These are phyloP conservation scores for Corvus moneduloides DNA, from an alignment of 2,113 vertebrate species.

Conservation along the genomic window DNA sequence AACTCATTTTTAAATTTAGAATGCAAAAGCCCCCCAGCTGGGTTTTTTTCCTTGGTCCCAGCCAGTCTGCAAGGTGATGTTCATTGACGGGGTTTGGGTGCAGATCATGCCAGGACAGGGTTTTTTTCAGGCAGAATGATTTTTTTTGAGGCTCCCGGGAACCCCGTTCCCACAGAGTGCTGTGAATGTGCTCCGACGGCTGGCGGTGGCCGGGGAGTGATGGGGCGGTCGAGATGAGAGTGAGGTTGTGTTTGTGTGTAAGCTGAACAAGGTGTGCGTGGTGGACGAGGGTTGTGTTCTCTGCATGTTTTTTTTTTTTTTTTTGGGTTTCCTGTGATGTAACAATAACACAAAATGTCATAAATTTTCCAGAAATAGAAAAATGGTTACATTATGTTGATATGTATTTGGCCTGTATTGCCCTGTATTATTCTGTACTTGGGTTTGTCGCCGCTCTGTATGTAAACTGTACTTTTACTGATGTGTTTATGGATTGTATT, in stretches of 20 bases:
- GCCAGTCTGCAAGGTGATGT: background rate
- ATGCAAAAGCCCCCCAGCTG: background rate
- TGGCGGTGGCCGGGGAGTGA: background rate
- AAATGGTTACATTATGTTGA: background rate
- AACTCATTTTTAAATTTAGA: background rate
- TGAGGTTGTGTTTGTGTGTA: background rate
- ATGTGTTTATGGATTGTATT: background rate
- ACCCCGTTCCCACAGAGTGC: accelerated
- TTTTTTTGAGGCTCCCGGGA: background rate
- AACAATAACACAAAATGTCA: background rate
- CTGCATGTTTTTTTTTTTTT: too few species aligned
- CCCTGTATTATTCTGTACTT: background rate
- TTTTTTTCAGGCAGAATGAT: background rate
- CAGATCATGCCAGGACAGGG: background rate
- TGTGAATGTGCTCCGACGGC: background rate
- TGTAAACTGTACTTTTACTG: background rate
- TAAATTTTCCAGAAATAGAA: background rate
- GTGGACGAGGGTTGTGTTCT: background rate
- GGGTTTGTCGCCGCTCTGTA: background rate
- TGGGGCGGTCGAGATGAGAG: background rate
- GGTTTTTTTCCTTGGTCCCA: too few species aligned
- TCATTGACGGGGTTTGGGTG: background rate
- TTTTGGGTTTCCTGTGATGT: background rate
- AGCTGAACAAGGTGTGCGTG: background rate
- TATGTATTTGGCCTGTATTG: background rate